A percentile compares a stretch with the other conserved stretches of the same genome.
These are phyloP conservation scores for Dendrolimus punctatus DNA, from an alignment of 1,140 invertebrate genomes.

Conservation along the genomic window DNA sequence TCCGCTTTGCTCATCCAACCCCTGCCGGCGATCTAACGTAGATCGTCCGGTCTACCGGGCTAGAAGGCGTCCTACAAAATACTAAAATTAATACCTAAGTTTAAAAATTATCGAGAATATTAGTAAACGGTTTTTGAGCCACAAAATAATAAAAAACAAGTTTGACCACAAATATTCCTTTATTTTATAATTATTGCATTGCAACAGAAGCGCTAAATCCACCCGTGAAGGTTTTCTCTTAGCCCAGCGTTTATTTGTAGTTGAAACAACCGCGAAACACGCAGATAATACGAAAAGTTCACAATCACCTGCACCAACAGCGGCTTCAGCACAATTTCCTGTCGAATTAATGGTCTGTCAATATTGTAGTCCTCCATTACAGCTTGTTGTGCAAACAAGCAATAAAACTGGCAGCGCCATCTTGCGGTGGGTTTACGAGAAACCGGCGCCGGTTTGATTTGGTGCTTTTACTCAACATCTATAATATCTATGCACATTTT, in stretches of 20 bases:
- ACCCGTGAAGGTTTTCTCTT: constrained; percentile 3
- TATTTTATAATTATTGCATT: too few species aligned
- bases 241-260: constrained; percentile 38
- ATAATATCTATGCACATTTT: too few species aligned
- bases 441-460: constrained; percentile 24
- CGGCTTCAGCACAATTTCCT: constrained; percentile 68
- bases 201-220: too few species aligned
- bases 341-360: constrained; percentile 71
- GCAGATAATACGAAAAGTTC: constrained; percentile 70
- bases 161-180: too few species aligned
- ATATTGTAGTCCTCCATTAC: constrained; percentile 68
- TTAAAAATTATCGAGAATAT: too few species aligned
- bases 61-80: too few species aligned
- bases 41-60: too few species aligned
- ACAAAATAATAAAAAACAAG: too few species aligned
- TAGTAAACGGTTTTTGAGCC: too few species aligned
- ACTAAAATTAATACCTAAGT: too few species aligned
- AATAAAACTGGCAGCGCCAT: constrained; percentile 60
- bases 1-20: too few species aligned
- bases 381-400: constrained; percentile 58
- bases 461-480: neutral
- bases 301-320: constrained; percentile 60
- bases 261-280: constrained; percentile 52
- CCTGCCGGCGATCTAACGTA: too few species aligned
- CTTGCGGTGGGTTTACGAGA: constrained; percentile 51